Percentiles rank a stretch among this genome's conserved stretches.
phyloP scores from a whole-genome alignment of 2,888 invertebrate genomes.

The Mythimna vitellina region DNA sequence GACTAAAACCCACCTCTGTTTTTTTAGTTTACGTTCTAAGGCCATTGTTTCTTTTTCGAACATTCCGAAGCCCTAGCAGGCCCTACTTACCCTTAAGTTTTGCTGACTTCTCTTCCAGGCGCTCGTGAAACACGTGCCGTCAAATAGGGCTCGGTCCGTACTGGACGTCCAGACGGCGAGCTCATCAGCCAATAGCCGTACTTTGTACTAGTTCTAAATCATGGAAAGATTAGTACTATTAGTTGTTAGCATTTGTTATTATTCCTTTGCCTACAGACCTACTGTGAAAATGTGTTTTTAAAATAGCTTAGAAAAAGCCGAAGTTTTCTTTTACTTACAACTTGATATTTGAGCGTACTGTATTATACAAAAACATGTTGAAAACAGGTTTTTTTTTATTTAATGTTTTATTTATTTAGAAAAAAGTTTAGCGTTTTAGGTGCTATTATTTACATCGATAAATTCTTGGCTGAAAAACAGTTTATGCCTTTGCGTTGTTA shows the following conservation, averaged over 20 bases:
- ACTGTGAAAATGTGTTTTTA: conserved; percentile 11
- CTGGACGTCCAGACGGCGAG: too few relatives aligned
- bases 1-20: too few relatives aligned
- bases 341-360: conserved; percentile 5
- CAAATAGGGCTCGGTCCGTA: too few relatives aligned
- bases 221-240: background rate
- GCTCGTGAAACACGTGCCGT: too few relatives aligned
- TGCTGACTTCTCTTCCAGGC: too few relatives aligned
- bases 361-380: background rate
- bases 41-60: too few relatives aligned
- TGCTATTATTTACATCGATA: too few relatives aligned
- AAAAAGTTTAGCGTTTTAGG: background rate
- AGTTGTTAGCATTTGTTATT: background rate
- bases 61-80: too few relatives aligned
- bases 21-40: too few relatives aligned
- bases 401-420: background rate
- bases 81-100: too few relatives aligned
- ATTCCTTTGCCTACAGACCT: background rate
- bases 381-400: background rate
- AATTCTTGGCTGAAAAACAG: background rate
- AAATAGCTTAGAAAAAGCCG: conserved; percentile 7
- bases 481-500: background rate
- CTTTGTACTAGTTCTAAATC: background rate
- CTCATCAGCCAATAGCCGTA: too few relatives aligned
- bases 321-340: conserved; percentile 3